A percentile compares a stretch with the other conserved stretches of the same genome.
Conservation (phyloP, 1,140 invertebrate species). For the Manduca sexta region DNA sequence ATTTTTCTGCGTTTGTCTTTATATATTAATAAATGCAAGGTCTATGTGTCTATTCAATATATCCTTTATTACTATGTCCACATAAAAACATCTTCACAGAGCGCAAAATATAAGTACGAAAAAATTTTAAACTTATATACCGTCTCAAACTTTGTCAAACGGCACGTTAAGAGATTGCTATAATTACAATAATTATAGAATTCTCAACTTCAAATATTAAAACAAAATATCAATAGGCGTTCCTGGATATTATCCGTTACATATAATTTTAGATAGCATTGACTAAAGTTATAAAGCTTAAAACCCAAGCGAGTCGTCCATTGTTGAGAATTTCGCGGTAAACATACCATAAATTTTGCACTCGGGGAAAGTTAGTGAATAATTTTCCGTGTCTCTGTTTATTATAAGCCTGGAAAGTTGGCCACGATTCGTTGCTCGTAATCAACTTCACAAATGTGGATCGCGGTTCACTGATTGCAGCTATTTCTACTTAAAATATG, state of each 20-base stretch:
- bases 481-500: constrained; percentile 5
- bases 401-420: constrained; percentile 55
- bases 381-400: constrained; percentile 63
- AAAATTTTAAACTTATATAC: too few species aligned
- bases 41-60: too few species aligned
- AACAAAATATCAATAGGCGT: constrained; percentile 13
- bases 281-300: constrained; percentile 52
- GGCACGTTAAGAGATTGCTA: too few species aligned
- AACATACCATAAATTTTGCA: constrained; percentile 62
- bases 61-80: too few species aligned
- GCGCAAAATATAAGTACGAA: too few species aligned
- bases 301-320: constrained; percentile 59
- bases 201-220: constrained; percentile 2
- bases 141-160: too few species aligned
- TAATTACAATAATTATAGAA: too few species aligned
- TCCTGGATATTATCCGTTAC: constrained; percentile 29
- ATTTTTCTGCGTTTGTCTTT: too few species aligned
- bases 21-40: too few species aligned
- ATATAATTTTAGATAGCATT: constrained; percentile 35
- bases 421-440: constrained; percentile 40
- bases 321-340: constrained; percentile 59
- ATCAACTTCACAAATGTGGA: constrained; percentile 43
- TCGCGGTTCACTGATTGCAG: constrained; percentile 32
- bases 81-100: too few species aligned
- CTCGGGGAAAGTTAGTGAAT: constrained; percentile 61